Evolutionary conservation across 2,888 invertebrate species (phyloP).

Genomic region (Cordylochernes scorpioides): DNA sequence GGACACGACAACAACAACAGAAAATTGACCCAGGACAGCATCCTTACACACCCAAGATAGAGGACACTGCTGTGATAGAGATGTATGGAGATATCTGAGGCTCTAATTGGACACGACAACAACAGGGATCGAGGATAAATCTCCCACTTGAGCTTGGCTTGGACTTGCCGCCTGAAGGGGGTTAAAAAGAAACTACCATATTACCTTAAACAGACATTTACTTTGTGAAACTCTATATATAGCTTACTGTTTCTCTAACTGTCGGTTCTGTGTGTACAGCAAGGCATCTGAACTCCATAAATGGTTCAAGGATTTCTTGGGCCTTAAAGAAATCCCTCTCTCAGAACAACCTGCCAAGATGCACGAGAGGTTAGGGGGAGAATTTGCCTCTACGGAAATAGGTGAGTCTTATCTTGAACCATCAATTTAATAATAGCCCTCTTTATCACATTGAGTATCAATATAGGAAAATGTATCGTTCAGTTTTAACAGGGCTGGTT

Average conservation of each 20-base stretch:
- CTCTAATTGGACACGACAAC: too few relatives aligned
- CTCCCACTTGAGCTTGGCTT: too few relatives aligned
- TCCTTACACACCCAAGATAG: too few relatives aligned
- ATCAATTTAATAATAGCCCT: background rate
- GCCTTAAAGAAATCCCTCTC: conserved; percentile 33
- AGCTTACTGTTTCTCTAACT: too few relatives aligned
- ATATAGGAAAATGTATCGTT: background rate
- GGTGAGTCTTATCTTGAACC: conserved; percentile 31
- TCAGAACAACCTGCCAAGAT: too few relatives aligned
- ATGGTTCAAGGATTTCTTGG: conserved; percentile 78
- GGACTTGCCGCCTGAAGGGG: too few relatives aligned
- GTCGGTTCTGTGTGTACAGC: conserved; percentile 18
- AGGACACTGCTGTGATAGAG: too few relatives aligned
- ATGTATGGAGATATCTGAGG: too few relatives aligned
- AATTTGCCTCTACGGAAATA: conserved; percentile 68
- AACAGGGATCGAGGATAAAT: too few relatives aligned
- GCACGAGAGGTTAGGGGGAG: conserved; percentile 43
- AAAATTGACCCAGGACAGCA: too few relatives aligned
- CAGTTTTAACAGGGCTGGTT: background rate
- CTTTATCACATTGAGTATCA: background rate
- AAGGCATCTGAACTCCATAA: conserved; percentile 59
- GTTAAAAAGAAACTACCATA: too few relatives aligned
- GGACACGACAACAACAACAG: too few relatives aligned
- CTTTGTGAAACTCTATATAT: conserved; percentile 2
- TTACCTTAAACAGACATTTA: background rate